Percentiles rank a stretch among this genome's conserved stretches.
Evolutionary conservation across 2,888 invertebrate genomes (phyloP).

Genomic region (Priocnemis perturbator): DNA sequence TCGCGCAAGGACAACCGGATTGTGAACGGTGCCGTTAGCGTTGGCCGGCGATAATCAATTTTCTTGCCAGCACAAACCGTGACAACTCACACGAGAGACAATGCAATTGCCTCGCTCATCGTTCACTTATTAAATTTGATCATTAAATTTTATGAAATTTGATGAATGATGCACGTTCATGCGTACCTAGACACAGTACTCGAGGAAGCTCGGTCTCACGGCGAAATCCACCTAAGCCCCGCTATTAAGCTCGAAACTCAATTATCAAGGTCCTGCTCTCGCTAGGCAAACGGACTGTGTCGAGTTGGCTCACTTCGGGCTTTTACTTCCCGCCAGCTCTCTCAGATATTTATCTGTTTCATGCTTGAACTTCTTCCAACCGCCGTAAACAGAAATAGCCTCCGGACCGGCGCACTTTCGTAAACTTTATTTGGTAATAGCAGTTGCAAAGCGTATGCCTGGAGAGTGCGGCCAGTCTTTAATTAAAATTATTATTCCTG

Average conservation of each 20-base stretch:
- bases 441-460: too few species aligned
- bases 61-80: too few species aligned
- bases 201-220: too few species aligned
- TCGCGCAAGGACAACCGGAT: constrained; percentile 40
- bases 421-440: constrained; percentile 11
- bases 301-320: constrained; percentile 25
- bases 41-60: constrained; percentile 25
- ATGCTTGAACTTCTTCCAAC: constrained; percentile 22
- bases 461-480: too few species aligned
- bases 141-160: too few species aligned
- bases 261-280: constrained; percentile 38
- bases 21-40: constrained; percentile 33
- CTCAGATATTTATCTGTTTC: constrained; percentile 22
- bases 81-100: too few species aligned
- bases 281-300: constrained; percentile 34
- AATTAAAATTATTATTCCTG: too few species aligned
- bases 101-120: too few species aligned
- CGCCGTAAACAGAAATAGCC: constrained; percentile 4
- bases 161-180: too few species aligned
- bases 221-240: constrained; percentile 27
- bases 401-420: constrained; percentile 3
- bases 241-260: constrained; percentile 40
- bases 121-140: too few species aligned
- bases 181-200: too few species aligned
- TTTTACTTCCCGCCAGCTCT: constrained; percentile 10